Percentiles rank a stretch among this genome's conserved stretches.
Evolutionary conservation across 2,113 vertebrate species (phyloP).

Genomic region (Heterochromis multidens): DNA sequence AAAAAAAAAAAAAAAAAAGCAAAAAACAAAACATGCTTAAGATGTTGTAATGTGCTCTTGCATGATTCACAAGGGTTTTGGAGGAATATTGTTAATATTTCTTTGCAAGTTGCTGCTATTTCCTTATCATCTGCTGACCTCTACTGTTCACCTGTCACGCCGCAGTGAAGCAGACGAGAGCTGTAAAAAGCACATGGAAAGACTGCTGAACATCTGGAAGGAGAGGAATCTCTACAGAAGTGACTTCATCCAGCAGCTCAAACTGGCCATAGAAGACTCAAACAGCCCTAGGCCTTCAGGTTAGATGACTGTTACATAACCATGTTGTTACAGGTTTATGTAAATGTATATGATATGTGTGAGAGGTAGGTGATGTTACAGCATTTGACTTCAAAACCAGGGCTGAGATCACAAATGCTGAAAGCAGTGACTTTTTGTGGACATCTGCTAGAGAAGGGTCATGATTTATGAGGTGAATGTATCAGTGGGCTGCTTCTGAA

Average conservation of each 20-base stretch:
- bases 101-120: fast-evolving
- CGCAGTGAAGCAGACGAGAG: conserved; percentile 90
- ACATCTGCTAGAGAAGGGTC: background rate
- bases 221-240: conserved; percentile 90
- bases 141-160: background rate
- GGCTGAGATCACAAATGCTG: background rate
- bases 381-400: background rate
- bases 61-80: background rate
- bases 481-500: background rate
- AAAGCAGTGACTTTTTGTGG: background rate
- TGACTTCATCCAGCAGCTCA: conserved; percentile 97
- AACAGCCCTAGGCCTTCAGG: conserved; percentile 91
- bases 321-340: background rate
- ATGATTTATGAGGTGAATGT: background rate
- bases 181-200: conserved; percentile 94
- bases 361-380: background rate
- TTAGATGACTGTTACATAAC: conserved; percentile 32
- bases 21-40: background rate
- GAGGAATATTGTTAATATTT: background rate
- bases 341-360: background rate
- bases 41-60: background rate
- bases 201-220: conserved; percentile 97
- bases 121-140: background rate
- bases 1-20: no score
- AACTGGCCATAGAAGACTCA: conserved; percentile 92